Percentiles rank a stretch among this genome's conserved stretches.
These are phyloP conservation scores for Muricea muricata DNA, from an alignment of 92 coral and sea anemone species.

Conservation along the genomic window DNA sequence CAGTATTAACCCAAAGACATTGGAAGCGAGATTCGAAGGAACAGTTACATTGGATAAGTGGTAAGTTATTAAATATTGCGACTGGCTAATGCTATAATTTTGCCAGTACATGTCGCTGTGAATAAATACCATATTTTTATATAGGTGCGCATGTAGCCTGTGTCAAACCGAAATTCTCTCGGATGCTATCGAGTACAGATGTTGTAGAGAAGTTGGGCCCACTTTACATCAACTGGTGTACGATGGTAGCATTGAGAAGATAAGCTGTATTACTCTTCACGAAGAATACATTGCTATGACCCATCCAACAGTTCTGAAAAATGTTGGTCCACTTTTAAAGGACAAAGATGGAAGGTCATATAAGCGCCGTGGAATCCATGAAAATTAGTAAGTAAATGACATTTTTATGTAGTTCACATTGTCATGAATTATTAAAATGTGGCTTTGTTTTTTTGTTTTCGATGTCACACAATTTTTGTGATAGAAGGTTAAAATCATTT, in stretches of 20 bases:
- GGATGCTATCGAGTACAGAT: constrained; percentile 1
- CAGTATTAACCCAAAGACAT: constrained; percentile 1
- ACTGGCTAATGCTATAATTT: neutral
- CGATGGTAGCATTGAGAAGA: constrained; percentile 2
- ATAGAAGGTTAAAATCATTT: neutral
- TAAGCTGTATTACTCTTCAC: neutral
- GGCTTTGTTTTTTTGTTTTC: neutral
- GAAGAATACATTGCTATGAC: neutral
- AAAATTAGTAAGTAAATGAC: neutral
- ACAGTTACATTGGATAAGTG: neutral
- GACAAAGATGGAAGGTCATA: neutral
- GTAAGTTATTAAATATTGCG: neutral
- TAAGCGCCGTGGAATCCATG: neutral
- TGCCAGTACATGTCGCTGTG: no score
- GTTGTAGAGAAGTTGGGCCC: constrained; percentile 20
- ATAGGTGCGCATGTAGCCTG: constrained; percentile 4
- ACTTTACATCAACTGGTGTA: constrained; percentile 10
- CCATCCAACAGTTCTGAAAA: neutral
- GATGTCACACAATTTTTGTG: neutral
- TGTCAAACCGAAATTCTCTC: neutral
- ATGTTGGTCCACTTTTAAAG: constrained; percentile 5
- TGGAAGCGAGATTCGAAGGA: constrained; percentile 32
- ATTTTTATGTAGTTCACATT: neutral
- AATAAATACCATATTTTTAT: neutral
- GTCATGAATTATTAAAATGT: neutral